A percentile compares a stretch with the other conserved stretches of the same genome.
Evolutionary conservation across 2,797 vertebrate genomes (phyloP).

Genomic region (Ctenopoma multispine): DNA sequence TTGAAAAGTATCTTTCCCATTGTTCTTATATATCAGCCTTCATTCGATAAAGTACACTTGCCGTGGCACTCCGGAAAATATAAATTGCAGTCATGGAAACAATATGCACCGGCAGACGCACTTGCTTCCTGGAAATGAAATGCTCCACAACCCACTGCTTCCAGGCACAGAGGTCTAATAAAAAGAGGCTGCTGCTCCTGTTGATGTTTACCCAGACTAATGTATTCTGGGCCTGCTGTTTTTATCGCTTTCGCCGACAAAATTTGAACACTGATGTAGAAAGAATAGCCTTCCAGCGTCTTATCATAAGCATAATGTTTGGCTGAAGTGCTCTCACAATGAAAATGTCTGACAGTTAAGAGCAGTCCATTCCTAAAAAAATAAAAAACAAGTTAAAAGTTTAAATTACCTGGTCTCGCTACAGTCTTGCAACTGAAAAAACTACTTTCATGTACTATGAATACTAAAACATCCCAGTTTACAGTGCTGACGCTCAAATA

Average conservation of each 20-base stretch:
- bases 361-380: background rate
- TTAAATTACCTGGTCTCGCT: conserved; percentile 29
- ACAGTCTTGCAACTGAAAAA: conserved; percentile 15
- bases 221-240: conserved; percentile 68
- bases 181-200: conserved; percentile 62
- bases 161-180: conserved; percentile 66
- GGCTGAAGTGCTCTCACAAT: conserved; percentile 55
- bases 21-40: conserved; percentile 79
- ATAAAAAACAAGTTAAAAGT: background rate
- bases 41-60: conserved; percentile 65
- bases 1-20: conserved; percentile 71
- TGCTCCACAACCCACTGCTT: conserved; percentile 58
- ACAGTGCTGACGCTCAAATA: conserved; percentile 20
- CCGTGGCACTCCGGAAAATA: conserved; percentile 66
- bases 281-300: conserved; percentile 53
- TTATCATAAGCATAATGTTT: conserved; percentile 48
- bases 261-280: conserved; percentile 64
- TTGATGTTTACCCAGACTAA: conserved; percentile 75
- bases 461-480: conserved; percentile 20
- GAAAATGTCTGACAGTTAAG: conserved; percentile 39
- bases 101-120: conserved; percentile 63
- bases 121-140: conserved; percentile 70
- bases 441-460: conserved; percentile 49
- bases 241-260: conserved; percentile 47
- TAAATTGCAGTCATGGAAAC: conserved; percentile 80